phyloP scores from a whole-genome alignment of 2,113 vertebrate species.

The Hystrix brachyura region DNA sequence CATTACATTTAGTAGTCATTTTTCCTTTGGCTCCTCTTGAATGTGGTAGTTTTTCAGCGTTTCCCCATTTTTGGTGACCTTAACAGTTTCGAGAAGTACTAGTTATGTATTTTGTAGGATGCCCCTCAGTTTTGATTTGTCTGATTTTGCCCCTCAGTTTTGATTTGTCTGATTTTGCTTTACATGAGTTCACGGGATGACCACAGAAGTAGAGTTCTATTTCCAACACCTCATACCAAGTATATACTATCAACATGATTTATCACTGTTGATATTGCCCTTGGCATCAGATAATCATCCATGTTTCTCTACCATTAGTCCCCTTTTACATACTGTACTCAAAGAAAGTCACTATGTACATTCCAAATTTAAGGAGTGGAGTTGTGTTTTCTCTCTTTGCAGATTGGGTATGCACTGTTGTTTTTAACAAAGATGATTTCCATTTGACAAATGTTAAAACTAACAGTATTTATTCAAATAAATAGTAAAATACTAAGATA shows the following conservation, averaged over 20 bases:
- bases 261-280: not conserved
- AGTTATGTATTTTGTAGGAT: not conserved
- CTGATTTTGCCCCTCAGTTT: slow-evolving; percentile 7
- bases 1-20: slow-evolving; percentile 10
- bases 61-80: not conserved
- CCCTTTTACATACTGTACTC: not conserved
- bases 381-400: not conserved
- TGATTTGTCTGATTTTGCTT: not conserved
- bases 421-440: slow-evolving; percentile 27
- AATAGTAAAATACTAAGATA: slow-evolving; percentile 23
- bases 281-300: slow-evolving; percentile 39
- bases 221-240: not conserved
- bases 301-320: not conserved
- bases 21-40: not conserved
- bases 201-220: not conserved
- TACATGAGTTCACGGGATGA: not conserved
- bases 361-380: not conserved
- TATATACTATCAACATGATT: not conserved
- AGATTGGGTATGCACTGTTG: not conserved
- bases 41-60: not conserved
- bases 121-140: not conserved
- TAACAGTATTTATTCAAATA: slow-evolving; percentile 39
- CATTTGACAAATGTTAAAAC: slow-evolving; percentile 47
- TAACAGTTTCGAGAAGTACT: not conserved
- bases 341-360: slow-evolving; percentile 14